Evolutionary conservation across 2,888 invertebrate species (phyloP), one percentile per base, ranked within the genome.

Genomic region (Diachrysia chrysitis): DNA sequence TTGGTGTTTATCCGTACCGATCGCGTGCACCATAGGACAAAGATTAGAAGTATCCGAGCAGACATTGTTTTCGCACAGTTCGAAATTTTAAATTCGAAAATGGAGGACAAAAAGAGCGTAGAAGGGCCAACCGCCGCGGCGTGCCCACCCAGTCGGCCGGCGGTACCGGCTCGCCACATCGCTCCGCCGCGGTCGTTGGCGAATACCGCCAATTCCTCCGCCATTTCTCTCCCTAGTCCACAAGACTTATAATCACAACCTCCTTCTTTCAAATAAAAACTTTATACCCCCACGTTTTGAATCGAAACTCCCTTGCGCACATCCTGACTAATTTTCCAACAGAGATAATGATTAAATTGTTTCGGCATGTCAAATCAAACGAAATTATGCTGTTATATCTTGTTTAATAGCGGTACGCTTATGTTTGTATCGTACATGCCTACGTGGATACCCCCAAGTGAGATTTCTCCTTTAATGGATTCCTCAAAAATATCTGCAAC

Each of bases 351-450:
- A 94, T 95, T 93, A 94, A 95, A 95, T 95, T 94, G 94, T 94
- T 95, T 94, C 94, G 95, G 95, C 92, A 93, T 95, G 93, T 95
- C 93, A 93, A 94, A 95, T 94, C 94, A 95, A 93, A 95, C 92
- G 90, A 94, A 95, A 95, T 95, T 93, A 95, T 95, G 93, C 94
- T 94, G 94, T 95, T 94, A 95, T 93, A 94, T 93, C 93, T 94
- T 93, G 93, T 94, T 94, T 93, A 93, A 94, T 92, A 91, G 92
- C 89, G 85, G 90, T 90, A 83, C 87, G 87, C 86, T 91, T 92
- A 90, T 89, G 87, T 89, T 89, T 89, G 88, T 89, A 82, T 87
- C 86, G 82, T 90, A 89, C 89, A 92, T 93, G 85, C 90, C 88
- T 81, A 76, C 83, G 80, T 88, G 86, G 90, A 88, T 90, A 87